A percentile compares a stretch with the other conserved stretches of the same genome.
Evolutionary conservation across 1,140 invertebrate genomes (phyloP).

Genomic region (Manduca sexta): DNA sequence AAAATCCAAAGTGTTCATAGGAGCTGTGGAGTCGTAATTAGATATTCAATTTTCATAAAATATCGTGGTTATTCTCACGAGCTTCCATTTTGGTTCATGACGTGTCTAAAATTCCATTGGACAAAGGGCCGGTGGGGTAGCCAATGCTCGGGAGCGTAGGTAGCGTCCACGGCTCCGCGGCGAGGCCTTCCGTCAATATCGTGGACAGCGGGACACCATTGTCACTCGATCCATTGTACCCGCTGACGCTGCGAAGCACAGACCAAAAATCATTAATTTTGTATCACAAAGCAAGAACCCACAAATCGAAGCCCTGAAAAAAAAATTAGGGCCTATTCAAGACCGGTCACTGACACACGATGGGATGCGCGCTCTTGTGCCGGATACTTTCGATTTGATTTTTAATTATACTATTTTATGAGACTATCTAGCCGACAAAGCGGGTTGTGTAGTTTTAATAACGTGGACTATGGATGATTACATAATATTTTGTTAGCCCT

Average conservation of each 20-base stretch:
- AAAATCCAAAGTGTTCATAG: background rate
- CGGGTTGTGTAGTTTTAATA: background rate
- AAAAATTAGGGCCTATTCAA: conserved; percentile 61
- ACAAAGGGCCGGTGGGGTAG: conserved; percentile 46
- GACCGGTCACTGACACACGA: conserved; percentile 52
- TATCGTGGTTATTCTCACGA: conserved; percentile 43
- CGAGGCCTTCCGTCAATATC: conserved; percentile 61
- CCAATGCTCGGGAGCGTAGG: conserved; percentile 63
- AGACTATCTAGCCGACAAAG: conserved; percentile 21
- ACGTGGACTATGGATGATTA: background rate
- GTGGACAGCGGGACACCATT: conserved; percentile 67
- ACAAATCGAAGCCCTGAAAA: conserved; percentile 66
- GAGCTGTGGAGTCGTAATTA: conserved; percentile 35
- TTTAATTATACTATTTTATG: conserved; percentile 33
- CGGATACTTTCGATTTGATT: conserved; percentile 46
- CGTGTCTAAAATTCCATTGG: conserved; percentile 52
- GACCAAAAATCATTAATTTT: conserved; percentile 73
- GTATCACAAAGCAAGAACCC: conserved; percentile 69
- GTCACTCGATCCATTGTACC: conserved; percentile 57
- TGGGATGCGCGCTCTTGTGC: conserved; percentile 30
- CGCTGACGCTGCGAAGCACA: conserved; percentile 51
- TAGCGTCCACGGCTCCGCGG: conserved; percentile 65
- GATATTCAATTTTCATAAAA: conserved; percentile 37
- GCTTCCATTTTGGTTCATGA: conserved; percentile 55
- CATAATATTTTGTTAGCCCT: background rate